These are phyloP conservation scores for Meghimatium bilineatum DNA, from an alignment of 2,888 invertebrate species.

Conservation along the genomic window DNA sequence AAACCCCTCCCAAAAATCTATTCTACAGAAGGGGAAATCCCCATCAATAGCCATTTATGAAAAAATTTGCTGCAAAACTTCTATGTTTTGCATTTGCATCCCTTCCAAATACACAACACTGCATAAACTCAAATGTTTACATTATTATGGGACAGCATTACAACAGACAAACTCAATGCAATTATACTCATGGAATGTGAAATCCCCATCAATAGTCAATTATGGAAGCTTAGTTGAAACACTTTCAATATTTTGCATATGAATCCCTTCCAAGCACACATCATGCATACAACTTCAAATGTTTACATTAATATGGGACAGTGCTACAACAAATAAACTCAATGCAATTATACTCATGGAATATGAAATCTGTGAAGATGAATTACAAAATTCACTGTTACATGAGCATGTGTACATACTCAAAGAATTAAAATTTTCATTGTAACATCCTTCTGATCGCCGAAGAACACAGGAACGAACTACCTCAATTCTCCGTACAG, in stretches of 20 bases:
- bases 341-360: not conserved
- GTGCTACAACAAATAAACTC: not conserved
- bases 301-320: not conserved
- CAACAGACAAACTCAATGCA: not conserved
- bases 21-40: too few relatives aligned
- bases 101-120: too few relatives aligned
- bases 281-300: constrained; percentile 8
- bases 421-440: constrained; percentile 27
- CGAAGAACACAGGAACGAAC: constrained; percentile 27
- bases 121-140: not conserved
- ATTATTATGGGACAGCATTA: not conserved
- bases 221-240: too few relatives aligned
- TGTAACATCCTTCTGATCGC: constrained; percentile 35
- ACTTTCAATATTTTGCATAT: too few relatives aligned
- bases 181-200: too few relatives aligned
- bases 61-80: too few relatives aligned
- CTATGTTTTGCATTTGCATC: too few relatives aligned
- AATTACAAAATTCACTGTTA: constrained; percentile 45
- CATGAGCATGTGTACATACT: constrained; percentile 35
- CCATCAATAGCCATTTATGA: too few relatives aligned
- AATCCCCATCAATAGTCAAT: too few relatives aligned
- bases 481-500: constrained; percentile 39
- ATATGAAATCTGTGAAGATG: not conserved
- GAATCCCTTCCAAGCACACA: too few relatives aligned
- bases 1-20: too few relatives aligned